Conservation (phyloP, 2,888 invertebrate species). For the Opisthograptis luteolata region DNA sequence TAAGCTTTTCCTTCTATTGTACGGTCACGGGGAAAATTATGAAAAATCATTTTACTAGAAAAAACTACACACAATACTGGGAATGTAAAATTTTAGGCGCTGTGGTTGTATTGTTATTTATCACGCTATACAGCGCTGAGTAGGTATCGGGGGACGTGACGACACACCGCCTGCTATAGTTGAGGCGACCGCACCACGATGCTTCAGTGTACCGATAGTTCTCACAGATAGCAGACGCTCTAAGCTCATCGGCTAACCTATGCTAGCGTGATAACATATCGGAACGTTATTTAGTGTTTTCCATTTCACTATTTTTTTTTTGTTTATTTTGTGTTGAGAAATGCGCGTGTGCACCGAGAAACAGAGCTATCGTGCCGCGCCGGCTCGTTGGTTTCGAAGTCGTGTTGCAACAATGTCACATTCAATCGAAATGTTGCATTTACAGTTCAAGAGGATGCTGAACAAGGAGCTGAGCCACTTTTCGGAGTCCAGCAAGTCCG, state of each 20-base stretch:
- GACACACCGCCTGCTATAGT: conserved; percentile 48
- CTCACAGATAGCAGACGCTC: conserved; percentile 63
- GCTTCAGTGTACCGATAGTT: conserved; percentile 72
- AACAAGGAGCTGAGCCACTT: conserved; percentile 99
- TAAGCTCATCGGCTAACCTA: conserved; percentile 21
- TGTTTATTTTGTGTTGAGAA: conserved; percentile 56
- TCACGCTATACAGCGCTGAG: neutral
- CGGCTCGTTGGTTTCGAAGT: conserved; percentile 69
- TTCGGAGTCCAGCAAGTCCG: conserved; percentile 99
- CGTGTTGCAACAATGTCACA: conserved; percentile 70
- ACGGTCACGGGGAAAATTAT: neutral
- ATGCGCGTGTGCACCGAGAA: conserved; percentile 78
- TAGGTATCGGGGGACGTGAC: conserved; percentile 40
- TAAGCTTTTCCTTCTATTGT: neutral
- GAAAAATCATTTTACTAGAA: neutral
- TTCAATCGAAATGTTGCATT: conserved; percentile 76
- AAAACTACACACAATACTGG: conserved; percentile 3
- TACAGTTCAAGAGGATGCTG: conserved; percentile 99
- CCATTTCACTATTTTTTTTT: conserved; percentile 34
- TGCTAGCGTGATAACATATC: conserved; percentile 25
- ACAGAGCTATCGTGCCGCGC: conserved; percentile 67
- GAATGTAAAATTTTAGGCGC: neutral
- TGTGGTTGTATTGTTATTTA: neutral
- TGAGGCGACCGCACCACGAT: conserved; percentile 38
- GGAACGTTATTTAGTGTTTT: conserved; percentile 29